Evolutionary conservation across 2,888 invertebrate genomes (phyloP).

Genomic region (Drosophila meridiana): DNA sequence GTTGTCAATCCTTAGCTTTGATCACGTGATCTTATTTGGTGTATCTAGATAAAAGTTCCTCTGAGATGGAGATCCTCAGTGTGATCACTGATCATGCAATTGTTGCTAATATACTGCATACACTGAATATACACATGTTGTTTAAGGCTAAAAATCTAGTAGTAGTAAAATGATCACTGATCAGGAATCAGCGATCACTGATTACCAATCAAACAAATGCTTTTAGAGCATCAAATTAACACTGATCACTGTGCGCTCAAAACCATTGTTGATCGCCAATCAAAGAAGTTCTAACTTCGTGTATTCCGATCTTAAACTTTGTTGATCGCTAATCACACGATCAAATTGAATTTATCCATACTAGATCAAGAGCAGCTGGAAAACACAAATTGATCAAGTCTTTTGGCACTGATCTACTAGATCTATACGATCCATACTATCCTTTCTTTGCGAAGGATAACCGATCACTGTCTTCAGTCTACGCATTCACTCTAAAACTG

Average conservation of each 20-base stretch:
- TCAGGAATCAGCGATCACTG: neutral
- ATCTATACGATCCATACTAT: neutral
- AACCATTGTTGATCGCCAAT: neutral
- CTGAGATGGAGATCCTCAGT: neutral
- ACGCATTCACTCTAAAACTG: constrained; percentile 4
- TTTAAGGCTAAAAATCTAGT: neutral
- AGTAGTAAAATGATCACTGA: neutral
- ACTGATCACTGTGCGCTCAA: neutral
- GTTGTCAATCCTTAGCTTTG: constrained; percentile 3
- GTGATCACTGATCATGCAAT: neutral
- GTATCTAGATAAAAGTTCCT: neutral
- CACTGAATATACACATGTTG: neutral
- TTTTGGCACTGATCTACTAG: neutral
- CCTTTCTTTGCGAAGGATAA: neutral
- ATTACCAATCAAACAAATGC: neutral
- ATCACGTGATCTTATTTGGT: constrained; percentile 5
- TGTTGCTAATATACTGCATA: neutral
- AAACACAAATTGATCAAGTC: neutral
- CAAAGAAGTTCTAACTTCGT: too few species aligned
- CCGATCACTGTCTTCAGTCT: neutral
- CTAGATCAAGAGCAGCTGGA: neutral
- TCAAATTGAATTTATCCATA: neutral
- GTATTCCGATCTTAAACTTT: neutral
- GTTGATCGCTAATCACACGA: constrained; percentile 4
- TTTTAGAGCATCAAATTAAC: neutral